Evolutionary conservation across 2,888 invertebrate genomes (phyloP).

Genomic region (Cinara cedri): DNA sequence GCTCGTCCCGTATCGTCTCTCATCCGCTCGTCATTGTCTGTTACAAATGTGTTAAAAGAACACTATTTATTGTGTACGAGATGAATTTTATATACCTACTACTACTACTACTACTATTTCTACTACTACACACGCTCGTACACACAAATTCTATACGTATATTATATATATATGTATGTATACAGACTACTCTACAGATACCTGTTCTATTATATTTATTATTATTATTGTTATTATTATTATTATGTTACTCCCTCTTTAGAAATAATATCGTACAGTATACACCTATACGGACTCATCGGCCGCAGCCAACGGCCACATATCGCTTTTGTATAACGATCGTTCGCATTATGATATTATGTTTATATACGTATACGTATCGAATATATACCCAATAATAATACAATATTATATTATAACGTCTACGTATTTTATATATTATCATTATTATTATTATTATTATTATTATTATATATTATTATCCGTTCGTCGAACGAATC

Average conservation of each 20-base stretch:
- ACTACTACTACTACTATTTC: conserved; percentile 12
- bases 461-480: background rate
- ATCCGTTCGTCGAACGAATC: conserved; percentile 11
- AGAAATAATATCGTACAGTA: background rate
- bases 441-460: too few species aligned
- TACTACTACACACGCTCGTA: too few species aligned
- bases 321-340: conserved; percentile 29
- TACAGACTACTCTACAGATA: background rate
- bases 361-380: background rate
- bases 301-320: conserved; percentile 19
- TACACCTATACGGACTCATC: background rate
- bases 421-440: too few species aligned
- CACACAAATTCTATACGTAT: too few species aligned
- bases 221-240: conserved; percentile 26
- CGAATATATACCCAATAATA: background rate
- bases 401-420: too few species aligned
- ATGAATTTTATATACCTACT: conserved; percentile 49
- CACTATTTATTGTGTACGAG: conserved; percentile 19
- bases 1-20: too few species aligned
- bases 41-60: conserved; percentile 54
- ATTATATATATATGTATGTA: too few species aligned
- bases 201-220: conserved; percentile 34
- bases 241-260: background rate
- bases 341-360: conserved; percentile 23
- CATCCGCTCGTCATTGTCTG: conserved; percentile 42